Percentiles rank a stretch among this genome's conserved stretches.
Evolutionary conservation across 1,140 invertebrate species (phyloP).

Genomic region (Bombyx mandarina): DNA sequence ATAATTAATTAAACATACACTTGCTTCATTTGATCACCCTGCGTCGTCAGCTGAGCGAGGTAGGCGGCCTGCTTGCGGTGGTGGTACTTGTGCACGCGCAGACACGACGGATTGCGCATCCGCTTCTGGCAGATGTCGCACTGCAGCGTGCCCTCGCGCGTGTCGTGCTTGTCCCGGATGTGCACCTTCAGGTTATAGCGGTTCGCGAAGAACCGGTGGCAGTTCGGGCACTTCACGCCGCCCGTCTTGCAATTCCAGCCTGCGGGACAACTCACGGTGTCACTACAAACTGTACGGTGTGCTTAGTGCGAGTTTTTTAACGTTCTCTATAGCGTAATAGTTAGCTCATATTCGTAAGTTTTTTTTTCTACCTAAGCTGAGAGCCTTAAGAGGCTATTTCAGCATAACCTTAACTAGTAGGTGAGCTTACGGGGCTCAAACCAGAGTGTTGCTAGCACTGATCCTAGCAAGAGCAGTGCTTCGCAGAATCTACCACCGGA

Average conservation of each 20-base stretch:
- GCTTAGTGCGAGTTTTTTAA: too few species aligned
- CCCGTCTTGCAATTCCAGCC: constrained; percentile 6
- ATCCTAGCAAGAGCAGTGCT: too few species aligned
- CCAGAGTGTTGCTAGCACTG: too few species aligned
- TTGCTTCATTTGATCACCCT: constrained; percentile 41
- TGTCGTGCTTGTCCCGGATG: constrained; percentile 73
- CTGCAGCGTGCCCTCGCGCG: constrained; percentile 65
- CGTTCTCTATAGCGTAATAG: too few species aligned
- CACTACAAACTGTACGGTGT: too few species aligned
- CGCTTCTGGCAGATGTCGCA: constrained; percentile 73
- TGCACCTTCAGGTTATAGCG: constrained; percentile 76
- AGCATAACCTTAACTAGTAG: too few species aligned
- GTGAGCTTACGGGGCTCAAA: too few species aligned
- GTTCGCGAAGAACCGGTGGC: constrained; percentile 74
- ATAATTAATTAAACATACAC: background rate
- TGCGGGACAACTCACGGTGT: too few species aligned
- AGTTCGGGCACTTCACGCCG: constrained; percentile 72
- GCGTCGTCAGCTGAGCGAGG: constrained; percentile 44
- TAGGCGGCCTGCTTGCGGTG: constrained; percentile 72
- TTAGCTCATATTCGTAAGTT: too few species aligned
- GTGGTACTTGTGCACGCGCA: constrained; percentile 74
- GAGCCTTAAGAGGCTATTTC: too few species aligned
- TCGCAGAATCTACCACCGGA: too few species aligned
- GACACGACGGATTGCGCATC: constrained; percentile 73
- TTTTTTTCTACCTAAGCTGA: too few species aligned